phyloP scores from a whole-genome alignment of 2,888 invertebrate genomes.

The Cosmorhoe ocellata region DNA sequence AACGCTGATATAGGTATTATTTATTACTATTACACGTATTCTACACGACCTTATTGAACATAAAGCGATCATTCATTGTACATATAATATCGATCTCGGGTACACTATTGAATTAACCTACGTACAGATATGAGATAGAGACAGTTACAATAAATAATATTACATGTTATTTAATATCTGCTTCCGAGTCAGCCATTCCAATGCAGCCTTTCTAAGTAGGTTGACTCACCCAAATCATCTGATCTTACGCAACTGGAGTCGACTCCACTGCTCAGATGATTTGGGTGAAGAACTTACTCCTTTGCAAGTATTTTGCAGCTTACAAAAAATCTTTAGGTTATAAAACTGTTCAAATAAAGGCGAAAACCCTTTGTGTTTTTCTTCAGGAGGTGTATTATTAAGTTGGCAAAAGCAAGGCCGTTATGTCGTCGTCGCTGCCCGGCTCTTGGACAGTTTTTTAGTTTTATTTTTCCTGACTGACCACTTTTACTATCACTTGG shows the following conservation, averaged over 20 bases:
- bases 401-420: slow-evolving; percentile 33
- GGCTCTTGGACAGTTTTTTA: slow-evolving; percentile 34
- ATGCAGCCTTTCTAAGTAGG: slow-evolving; percentile 26
- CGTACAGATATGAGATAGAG: background rate
- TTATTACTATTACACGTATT: too few relatives aligned
- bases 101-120: too few relatives aligned
- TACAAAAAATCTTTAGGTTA: background rate
- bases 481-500: slow-evolving; percentile 68
- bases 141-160: slow-evolving; percentile 11
- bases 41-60: too few relatives aligned
- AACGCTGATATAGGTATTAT: too few relatives aligned
- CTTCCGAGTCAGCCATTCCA: slow-evolving; percentile 22
- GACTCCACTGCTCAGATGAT: too few relatives aligned
- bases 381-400: slow-evolving; percentile 17
- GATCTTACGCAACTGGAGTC: slow-evolving; percentile 28
- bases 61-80: too few relatives aligned
- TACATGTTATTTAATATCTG: slow-evolving; percentile 3
- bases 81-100: too few relatives aligned
- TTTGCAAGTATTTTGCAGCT: background rate
- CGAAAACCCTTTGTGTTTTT: slow-evolving; percentile 12
- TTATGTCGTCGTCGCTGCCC: slow-evolving; percentile 40
- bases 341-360: slow-evolving; percentile 20
- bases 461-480: slow-evolving; percentile 51
- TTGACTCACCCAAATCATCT: slow-evolving; percentile 31
- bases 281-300: slow-evolving; percentile 4